Percentiles rank a stretch among this genome's conserved stretches.
Conservation (phyloP, 1,140 invertebrate genomes). For the Neotoxoptera formosana region DNA sequence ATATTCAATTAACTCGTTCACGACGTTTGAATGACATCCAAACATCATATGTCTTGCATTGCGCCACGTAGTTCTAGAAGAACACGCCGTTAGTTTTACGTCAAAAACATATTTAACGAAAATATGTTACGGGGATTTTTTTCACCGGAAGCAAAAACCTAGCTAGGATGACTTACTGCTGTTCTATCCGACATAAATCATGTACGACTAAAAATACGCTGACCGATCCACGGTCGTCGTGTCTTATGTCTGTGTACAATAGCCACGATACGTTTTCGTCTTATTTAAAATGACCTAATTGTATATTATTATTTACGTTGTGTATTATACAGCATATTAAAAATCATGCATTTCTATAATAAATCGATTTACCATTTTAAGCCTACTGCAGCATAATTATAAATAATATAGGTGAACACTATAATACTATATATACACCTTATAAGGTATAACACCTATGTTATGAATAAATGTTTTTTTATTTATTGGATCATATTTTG, state of each 20-base stretch:
- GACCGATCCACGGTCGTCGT: background rate
- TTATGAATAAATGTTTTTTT: background rate
- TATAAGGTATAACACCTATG: too few relatives aligned
- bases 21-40: background rate
- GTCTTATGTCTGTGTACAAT: background rate
- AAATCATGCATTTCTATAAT: background rate
- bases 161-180: background rate
- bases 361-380: background rate
- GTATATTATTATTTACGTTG: background rate
- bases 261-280: background rate
- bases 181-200: conserved; percentile 24
- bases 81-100: background rate
- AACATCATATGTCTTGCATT: background rate
- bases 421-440: too few relatives aligned
- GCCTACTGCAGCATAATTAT: too few relatives aligned
- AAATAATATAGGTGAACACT: background rate
- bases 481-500: background rate
- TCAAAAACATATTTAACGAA: background rate
- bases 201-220: conserved; percentile 44
- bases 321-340: background rate
- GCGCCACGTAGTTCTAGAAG: background rate
- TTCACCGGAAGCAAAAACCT: conserved; percentile 1
- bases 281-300: background rate
- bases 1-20: conserved; percentile 17
- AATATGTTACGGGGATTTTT: background rate